These are phyloP conservation scores for Notolabrus celidotus DNA, from an alignment of 2,797 vertebrate species.

Conservation along the genomic window DNA sequence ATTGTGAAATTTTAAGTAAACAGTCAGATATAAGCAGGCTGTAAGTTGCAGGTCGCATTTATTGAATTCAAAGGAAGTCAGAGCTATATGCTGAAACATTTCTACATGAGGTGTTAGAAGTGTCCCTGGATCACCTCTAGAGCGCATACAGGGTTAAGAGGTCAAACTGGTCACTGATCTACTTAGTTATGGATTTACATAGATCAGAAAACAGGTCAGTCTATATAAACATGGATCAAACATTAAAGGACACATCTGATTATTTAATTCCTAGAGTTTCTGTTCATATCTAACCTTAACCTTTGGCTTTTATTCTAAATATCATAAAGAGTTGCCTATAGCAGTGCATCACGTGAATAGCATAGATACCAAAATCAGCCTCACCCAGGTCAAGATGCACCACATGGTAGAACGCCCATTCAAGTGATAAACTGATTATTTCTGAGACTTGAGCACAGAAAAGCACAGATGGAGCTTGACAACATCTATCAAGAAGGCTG, in stretches of 20 bases:
- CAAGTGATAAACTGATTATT: background rate
- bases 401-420: background rate
- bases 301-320: background rate
- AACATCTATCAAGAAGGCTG: too few relatives aligned
- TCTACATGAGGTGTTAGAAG: background rate
- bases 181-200: background rate
- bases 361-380: background rate
- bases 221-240: background rate
- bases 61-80: background rate
- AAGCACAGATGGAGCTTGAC: too few relatives aligned
- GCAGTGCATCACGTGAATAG: background rate
- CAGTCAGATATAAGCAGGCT: background rate
- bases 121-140: background rate
- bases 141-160: background rate
- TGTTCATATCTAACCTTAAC: slow-evolving; percentile 3
- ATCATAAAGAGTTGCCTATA: background rate
- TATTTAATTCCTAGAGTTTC: background rate
- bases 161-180: background rate
- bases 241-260: background rate
- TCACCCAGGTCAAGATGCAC: background rate
- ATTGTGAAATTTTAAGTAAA: background rate
- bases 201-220: background rate
- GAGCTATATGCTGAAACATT: background rate
- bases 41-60: background rate
- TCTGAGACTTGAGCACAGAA: too few relatives aligned